phyloP scores from a whole-genome alignment of 2,888 invertebrate species.

The Stenotaenia linearis region DNA sequence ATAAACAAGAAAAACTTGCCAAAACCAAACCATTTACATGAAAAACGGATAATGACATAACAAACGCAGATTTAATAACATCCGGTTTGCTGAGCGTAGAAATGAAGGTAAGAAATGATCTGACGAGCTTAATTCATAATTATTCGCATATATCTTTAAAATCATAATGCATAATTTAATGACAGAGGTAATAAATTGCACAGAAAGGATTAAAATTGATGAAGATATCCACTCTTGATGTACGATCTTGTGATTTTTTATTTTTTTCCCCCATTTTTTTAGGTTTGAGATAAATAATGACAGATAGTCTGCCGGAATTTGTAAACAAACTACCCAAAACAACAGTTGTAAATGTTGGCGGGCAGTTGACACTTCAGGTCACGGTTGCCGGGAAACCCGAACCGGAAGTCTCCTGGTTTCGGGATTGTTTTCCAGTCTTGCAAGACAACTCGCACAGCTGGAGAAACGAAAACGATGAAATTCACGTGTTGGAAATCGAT shows the following conservation, averaged over 20 bases:
- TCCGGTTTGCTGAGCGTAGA: not conserved
- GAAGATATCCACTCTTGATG: too few species aligned
- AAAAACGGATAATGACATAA: not conserved
- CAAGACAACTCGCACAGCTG: conserved; percentile 6
- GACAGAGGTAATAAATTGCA: too few species aligned
- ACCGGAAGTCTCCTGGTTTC: conserved; percentile 19
- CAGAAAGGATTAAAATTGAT: too few species aligned
- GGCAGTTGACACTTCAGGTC: not conserved
- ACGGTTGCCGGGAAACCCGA: not conserved
- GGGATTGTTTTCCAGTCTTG: not conserved
- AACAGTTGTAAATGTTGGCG: not conserved
- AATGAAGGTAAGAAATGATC: not conserved
- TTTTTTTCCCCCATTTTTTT: not conserved
- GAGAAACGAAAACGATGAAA: not conserved
- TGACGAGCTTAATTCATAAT: too few species aligned
- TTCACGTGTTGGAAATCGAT: conserved; percentile 14
- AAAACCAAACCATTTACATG: not conserved
- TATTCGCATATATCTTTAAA: too few species aligned
- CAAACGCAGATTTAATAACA: not conserved
- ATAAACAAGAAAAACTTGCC: conserved; percentile 11
- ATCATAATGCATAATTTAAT: too few species aligned
- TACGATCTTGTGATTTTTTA: not conserved
- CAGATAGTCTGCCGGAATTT: not conserved
- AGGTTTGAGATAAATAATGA: not conserved
- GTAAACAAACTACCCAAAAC: not conserved